Percentiles rank a stretch among this genome's conserved stretches.
phyloP scores from a whole-genome alignment of 2,113 vertebrate genomes.

The Scortum barcoo region DNA sequence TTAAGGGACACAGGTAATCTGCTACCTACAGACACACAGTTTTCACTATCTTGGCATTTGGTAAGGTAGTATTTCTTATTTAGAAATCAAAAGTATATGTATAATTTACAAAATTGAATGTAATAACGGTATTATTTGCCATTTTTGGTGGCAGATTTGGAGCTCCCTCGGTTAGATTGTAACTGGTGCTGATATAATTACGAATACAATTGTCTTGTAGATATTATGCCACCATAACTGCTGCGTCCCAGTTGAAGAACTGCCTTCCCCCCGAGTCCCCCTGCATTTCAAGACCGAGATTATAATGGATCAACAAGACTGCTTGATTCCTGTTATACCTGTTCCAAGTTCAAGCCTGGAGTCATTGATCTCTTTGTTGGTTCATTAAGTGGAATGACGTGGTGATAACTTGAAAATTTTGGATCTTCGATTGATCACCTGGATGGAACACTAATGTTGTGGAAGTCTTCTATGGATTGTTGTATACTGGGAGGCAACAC shows the following conservation, averaged over 20 bases:
- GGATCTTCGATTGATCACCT: background rate
- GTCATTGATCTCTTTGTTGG: background rate
- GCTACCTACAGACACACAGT: background rate
- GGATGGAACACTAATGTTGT: background rate
- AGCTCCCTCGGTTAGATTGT: background rate
- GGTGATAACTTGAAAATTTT: background rate
- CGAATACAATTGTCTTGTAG: background rate
- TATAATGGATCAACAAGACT: slow-evolving; percentile 3
- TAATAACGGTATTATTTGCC: background rate
- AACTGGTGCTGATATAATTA: background rate
- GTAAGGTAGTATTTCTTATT: background rate
- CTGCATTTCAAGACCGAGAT: slow-evolving; percentile 7
- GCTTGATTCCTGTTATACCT: background rate
- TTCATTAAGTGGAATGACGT: slow-evolving; percentile 5
- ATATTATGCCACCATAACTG: background rate
- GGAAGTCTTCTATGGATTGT: background rate
- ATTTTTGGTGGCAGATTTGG: background rate
- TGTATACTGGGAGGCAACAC: background rate
- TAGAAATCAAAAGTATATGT: background rate
- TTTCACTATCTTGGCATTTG: background rate
- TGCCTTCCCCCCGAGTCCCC: too few relatives aligned
- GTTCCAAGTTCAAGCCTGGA: background rate
- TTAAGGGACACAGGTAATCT: background rate
- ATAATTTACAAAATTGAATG: background rate
- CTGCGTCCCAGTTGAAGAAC: background rate